Evolutionary conservation across 2,797 vertebrate genomes (phyloP).

Genomic region (Chelonia mydas): DNA sequence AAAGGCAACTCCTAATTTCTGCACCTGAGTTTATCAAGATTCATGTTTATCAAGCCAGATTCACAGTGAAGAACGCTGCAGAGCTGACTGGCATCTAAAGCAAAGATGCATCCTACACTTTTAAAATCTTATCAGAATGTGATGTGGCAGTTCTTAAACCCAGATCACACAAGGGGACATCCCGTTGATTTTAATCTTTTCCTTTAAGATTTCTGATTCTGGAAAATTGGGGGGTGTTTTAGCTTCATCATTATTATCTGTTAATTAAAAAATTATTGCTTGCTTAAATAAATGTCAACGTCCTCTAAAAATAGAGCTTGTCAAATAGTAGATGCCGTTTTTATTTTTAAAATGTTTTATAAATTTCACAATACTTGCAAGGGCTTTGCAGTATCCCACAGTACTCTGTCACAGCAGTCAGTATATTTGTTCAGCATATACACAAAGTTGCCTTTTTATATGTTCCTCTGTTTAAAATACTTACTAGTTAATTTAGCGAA

Average conservation of each 20-base stretch:
- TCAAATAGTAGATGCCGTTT: neutral
- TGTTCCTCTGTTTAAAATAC: neutral
- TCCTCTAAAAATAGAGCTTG: constrained; percentile 13
- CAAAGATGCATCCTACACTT: constrained; percentile 22
- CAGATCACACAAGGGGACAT: neutral
- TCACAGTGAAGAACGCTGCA: neutral
- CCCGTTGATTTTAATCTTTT: constrained; percentile 13
- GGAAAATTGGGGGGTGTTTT: neutral
- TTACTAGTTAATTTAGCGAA: neutral
- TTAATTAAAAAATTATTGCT: neutral
- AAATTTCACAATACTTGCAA: neutral
- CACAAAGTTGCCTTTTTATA: neutral
- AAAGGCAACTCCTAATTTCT: constrained; percentile 34
- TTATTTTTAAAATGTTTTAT: neutral
- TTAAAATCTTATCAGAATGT: constrained; percentile 55
- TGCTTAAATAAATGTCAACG: neutral
- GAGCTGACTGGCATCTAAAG: constrained; percentile 7
- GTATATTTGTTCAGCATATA: neutral
- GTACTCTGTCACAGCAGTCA: neutral
- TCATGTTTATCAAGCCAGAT: constrained; percentile 39
- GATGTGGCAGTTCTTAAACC: constrained; percentile 16
- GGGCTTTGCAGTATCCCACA: neutral
- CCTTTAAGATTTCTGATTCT: constrained; percentile 14
- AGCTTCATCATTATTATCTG: neutral
- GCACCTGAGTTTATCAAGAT: constrained; percentile 32